Percentiles rank a stretch among this genome's conserved stretches.
Conservation (phyloP, 2,797 vertebrate species). For the Heterohyrax brucei region DNA sequence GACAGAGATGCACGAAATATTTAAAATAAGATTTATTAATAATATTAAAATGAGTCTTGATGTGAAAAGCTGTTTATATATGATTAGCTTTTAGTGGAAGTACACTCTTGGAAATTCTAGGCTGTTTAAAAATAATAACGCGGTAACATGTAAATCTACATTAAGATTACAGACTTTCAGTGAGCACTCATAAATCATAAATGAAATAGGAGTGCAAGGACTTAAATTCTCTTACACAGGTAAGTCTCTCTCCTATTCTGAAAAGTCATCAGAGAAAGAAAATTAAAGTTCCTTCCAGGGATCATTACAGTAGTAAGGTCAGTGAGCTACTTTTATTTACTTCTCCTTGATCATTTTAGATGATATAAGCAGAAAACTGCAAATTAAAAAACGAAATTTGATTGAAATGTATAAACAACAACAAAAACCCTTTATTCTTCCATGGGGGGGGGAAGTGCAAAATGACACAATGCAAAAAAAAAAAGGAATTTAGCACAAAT, state of each 20-base stretch:
- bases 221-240: background rate
- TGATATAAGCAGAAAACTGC: background rate
- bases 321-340: background rate
- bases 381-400: constrained; percentile 19
- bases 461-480: background rate
- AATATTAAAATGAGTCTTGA: constrained; percentile 1
- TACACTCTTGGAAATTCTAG: background rate
- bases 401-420: background rate
- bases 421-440: background rate
- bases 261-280: constrained; percentile 30
- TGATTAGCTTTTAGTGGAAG: constrained; percentile 29
- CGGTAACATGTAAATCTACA: background rate
- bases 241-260: background rate
- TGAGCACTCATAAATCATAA: background rate
- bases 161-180: background rate
- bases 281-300: background rate
- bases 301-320: background rate
- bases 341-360: background rate
- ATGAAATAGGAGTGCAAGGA: background rate
- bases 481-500: background rate
- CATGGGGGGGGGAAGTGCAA: background rate
- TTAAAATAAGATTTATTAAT: constrained; percentile 50
- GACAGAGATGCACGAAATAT: background rate
- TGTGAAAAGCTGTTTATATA: background rate
- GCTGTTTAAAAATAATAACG: constrained; percentile 45